Base-by-base conservation (phyloP, 2,113 vertebrate genomes). In the Galeopterus variegatus region DNA sequence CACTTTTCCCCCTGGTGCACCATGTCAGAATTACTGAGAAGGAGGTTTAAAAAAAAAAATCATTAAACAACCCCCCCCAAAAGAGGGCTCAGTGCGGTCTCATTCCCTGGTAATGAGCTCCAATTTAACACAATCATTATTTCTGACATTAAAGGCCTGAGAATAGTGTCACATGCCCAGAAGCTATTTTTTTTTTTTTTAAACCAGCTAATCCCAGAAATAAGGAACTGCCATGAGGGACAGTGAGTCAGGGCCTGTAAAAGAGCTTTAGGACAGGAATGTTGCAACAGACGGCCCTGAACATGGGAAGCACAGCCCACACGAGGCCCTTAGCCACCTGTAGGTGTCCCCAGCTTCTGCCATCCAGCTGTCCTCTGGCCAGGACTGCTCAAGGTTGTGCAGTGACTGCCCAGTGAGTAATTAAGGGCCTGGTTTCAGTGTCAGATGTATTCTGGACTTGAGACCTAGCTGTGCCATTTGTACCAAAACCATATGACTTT, bases 101-200 rank as follows among this genome's bases (percentile, higher is more conserved):
- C 98, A 98, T 99, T 99, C 98, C 81, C 93, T 98, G 88, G 98
- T 99, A 99, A 99, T 98, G 98, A 99, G 99, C 98, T 98, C 98
- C 98, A 98, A 99, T 98, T 99, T 98, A 99, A 98, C 97, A 98
- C 81, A 97, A 98, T 99, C 98, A 99, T 99, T 99, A 99, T 98
- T 99, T 98, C 98, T 99, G 98, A 99, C 98, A 99, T 98, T 99
- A 98, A 99, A 99, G 98, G 98, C 98, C 98, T 97, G 90, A 98
- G 98, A 98, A 98, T 98, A 98, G 98, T 98, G 98, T 99, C 99
- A 98, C 98, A 98, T 98, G 98, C 98, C 98, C 98, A 98, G 98
- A 98, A 98, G 98, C 98, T 98, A 98, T 98, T 77, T 64, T 50
- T 60, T 48, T 28, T 95, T 98, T 98, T 98, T 98, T 87, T 41